Conservation (phyloP, 1,140 invertebrate species). For the Achroia grisella region DNA sequence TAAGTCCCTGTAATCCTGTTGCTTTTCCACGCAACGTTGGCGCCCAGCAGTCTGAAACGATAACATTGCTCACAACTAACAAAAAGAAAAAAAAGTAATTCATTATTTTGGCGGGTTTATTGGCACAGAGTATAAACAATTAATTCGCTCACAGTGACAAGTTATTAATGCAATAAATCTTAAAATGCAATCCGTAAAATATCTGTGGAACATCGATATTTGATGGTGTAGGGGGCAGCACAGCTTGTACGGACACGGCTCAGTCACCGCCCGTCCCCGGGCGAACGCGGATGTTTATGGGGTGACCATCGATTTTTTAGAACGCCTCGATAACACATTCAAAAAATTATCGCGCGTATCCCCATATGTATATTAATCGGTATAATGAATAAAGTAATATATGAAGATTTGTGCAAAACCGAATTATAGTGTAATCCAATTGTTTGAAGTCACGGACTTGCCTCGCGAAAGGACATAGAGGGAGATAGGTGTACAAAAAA, state of each 20-base stretch:
- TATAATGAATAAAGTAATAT: constrained; percentile 26
- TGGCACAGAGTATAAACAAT: too few relatives aligned
- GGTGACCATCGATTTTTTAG: constrained; percentile 8
- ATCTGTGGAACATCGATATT: constrained; percentile 37
- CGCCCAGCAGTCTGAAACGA: too few relatives aligned
- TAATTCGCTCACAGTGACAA: too few relatives aligned
- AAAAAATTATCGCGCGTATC: constrained; percentile 18
- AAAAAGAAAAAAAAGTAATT: too few relatives aligned
- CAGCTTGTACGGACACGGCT: constrained; percentile 2
- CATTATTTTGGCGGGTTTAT: too few relatives aligned
- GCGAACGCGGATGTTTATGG: constrained; percentile 11
- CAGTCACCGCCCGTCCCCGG: constrained; percentile 35
- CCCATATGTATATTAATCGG: constrained; percentile 1
- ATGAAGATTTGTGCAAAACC: constrained; percentile 19
- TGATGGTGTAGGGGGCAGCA: constrained; percentile 33
- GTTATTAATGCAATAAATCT: constrained; percentile 12
- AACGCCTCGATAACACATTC: constrained; percentile 13
- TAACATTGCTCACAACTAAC: too few relatives aligned
- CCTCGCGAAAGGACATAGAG: constrained; percentile 18
- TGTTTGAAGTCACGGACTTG: constrained; percentile 22
- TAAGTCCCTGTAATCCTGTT: too few relatives aligned
- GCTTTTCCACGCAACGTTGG: too few relatives aligned
- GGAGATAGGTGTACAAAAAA: constrained; percentile 25
- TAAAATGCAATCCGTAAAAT: constrained; percentile 5
- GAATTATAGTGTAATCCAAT: constrained; percentile 13